Conservation (phyloP, 2,797 vertebrate genomes). For the Heteromormyrus szaboi region DNA sequence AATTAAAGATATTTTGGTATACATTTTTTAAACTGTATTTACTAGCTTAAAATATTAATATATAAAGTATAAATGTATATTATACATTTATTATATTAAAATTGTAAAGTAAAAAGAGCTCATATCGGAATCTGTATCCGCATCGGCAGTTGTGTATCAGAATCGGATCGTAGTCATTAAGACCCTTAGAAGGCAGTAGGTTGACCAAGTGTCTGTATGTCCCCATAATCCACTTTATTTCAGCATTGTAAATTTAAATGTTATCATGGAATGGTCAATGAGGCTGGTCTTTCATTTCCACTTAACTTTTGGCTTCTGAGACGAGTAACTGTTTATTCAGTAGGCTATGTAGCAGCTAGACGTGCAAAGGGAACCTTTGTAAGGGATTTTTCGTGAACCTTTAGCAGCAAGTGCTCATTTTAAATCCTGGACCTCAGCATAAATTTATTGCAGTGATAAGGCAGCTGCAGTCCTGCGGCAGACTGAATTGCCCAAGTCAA, state of each 20-base stretch:
- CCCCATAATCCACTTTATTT: neutral
- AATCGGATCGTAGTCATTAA: neutral
- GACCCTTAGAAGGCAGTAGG: neutral
- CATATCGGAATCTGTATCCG: neutral
- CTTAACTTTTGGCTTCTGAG: neutral
- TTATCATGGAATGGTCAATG: neutral
- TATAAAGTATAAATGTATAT: too few relatives aligned
- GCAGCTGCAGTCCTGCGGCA: neutral
- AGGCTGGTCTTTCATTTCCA: constrained; percentile 3
- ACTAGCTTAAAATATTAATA: too few relatives aligned
- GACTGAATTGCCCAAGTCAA: neutral
- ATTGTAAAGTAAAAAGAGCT: neutral
- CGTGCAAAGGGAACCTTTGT: neutral
- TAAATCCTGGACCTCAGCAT: neutral
- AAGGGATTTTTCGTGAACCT: neutral
- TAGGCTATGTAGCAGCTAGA: neutral
- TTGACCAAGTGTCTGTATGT: neutral
- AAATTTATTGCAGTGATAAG: neutral
- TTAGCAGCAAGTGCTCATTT: neutral
- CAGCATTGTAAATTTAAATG: neutral
- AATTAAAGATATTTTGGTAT: neutral
- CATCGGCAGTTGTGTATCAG: neutral
- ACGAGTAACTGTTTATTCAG: neutral
- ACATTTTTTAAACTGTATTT: too few relatives aligned
- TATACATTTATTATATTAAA: neutral